phyloP scores from a whole-genome alignment of 2,888 invertebrate genomes.

The Microplitis deprimator region DNA sequence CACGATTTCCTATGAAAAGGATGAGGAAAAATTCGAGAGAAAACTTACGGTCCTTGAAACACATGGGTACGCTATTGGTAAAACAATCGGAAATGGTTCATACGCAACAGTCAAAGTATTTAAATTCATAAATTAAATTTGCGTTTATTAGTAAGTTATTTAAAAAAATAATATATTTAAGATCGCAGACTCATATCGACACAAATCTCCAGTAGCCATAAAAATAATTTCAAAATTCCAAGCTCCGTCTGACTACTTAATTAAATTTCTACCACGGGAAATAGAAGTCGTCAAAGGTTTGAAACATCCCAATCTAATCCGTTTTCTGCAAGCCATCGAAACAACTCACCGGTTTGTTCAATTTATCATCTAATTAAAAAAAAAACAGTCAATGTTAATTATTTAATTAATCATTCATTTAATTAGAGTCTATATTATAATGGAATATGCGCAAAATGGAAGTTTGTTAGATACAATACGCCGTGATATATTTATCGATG shows the following conservation, averaged over 20 bases:
- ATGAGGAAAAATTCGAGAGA: conserved; percentile 49
- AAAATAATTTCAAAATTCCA: conserved; percentile 89
- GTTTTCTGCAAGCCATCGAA: conserved; percentile 87
- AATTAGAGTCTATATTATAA: conserved; percentile 82
- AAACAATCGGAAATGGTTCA: conserved; percentile 85
- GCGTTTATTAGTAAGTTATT: conserved; percentile 14
- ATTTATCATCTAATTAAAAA: conserved; percentile 2
- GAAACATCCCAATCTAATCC: conserved; percentile 84
- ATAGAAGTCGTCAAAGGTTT: conserved; percentile 87
- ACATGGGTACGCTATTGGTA: conserved; percentile 83
- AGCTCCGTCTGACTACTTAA: conserved; percentile 85
- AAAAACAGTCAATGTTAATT: neutral
- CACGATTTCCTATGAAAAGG: neutral
- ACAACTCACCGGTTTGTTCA: conserved; percentile 80
- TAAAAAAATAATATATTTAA: conserved; percentile 55
- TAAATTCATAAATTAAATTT: neutral
- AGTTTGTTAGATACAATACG: conserved; percentile 84
- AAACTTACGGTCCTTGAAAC: conserved; percentile 81
- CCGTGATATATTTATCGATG: conserved; percentile 81
- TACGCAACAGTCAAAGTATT: conserved; percentile 85
- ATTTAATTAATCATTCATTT: neutral
- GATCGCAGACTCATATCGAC: conserved; percentile 83
- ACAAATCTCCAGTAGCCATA: conserved; percentile 83
- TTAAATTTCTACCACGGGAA: conserved; percentile 86
- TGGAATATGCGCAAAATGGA: conserved; percentile 88